phyloP scores from a whole-genome alignment of 1,140 invertebrate genomes.

The Sycophila sp. region DNA sequence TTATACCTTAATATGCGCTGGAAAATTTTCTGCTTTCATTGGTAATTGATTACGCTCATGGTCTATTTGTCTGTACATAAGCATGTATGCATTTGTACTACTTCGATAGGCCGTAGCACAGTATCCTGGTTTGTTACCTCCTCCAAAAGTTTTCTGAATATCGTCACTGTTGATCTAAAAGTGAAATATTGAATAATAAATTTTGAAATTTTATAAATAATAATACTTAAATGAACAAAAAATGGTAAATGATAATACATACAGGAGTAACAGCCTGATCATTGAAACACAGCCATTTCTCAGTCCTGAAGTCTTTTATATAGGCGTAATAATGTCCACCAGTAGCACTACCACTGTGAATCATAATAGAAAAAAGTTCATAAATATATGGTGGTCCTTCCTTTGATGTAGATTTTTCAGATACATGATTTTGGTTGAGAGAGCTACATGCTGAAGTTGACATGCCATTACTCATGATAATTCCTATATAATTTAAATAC shows the following conservation, averaged over 20 bases:
- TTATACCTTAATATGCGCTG: constrained; percentile 75
- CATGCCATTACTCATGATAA: constrained; percentile 70
- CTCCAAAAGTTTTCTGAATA: constrained; percentile 87
- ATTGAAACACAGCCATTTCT: constrained; percentile 86
- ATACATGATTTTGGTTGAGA: constrained; percentile 65
- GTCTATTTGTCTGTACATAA: constrained; percentile 90
- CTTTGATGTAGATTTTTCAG: constrained; percentile 51
- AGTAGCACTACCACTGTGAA: constrained; percentile 90
- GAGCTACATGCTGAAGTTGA: constrained; percentile 51
- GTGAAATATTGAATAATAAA: constrained; percentile 1
- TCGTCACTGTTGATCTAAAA: constrained; percentile 83
- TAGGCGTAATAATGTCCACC: constrained; percentile 96
- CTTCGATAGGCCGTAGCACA: constrained; percentile 81
- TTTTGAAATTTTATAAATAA: background rate
- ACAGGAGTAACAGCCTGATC: constrained; percentile 78
- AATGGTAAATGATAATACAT: constrained; percentile 40
- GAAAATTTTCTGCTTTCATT: constrained; percentile 77
- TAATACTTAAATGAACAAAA: constrained; percentile 29
- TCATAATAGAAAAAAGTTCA: constrained; percentile 93
- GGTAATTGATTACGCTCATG: constrained; percentile 75
- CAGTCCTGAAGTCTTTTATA: constrained; percentile 85
- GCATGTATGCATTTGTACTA: constrained; percentile 93
- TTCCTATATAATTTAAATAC: constrained; percentile 58
- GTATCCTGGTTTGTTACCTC: constrained; percentile 76
- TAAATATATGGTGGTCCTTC: constrained; percentile 84